Evolutionary conservation across 2,888 invertebrate species (phyloP).

Genomic region (Trissonchulus latispiculum): DNA sequence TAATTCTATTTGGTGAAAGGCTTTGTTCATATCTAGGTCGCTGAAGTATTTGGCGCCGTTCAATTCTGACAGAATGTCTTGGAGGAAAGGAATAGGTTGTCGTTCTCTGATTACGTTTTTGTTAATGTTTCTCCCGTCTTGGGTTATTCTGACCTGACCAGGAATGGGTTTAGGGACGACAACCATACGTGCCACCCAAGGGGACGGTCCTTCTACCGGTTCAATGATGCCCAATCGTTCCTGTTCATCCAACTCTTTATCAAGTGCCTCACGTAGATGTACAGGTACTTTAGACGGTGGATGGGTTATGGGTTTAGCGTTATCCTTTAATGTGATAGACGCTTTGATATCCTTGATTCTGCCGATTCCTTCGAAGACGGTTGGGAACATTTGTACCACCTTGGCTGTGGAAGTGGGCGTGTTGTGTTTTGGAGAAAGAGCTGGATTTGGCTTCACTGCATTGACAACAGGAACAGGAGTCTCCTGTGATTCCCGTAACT

Average conservation of each 20-base stretch:
- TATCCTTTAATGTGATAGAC: not conserved
- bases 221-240: not conserved
- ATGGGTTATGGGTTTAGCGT: not conserved
- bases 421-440: not conserved
- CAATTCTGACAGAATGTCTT: not conserved
- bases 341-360: not conserved
- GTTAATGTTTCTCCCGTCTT: not conserved
- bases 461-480: no score
- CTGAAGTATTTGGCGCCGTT: not conserved
- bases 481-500: no score
- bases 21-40: not conserved
- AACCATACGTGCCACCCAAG: not conserved
- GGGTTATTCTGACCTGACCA: not conserved
- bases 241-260: not conserved
- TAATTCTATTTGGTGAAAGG: not conserved
- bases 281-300: not conserved
- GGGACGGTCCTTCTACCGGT: not conserved
- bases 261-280: not conserved
- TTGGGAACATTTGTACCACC: not conserved
- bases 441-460: not conserved
- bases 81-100: not conserved
- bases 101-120: not conserved
- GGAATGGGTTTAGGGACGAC: not conserved
- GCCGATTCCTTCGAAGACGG: not conserved
- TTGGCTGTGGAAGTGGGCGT: not conserved